Percentiles rank a stretch among this genome's conserved stretches.
Evolutionary conservation across 2,797 vertebrate genomes (phyloP).

Genomic region (Miichthys miiuy): DNA sequence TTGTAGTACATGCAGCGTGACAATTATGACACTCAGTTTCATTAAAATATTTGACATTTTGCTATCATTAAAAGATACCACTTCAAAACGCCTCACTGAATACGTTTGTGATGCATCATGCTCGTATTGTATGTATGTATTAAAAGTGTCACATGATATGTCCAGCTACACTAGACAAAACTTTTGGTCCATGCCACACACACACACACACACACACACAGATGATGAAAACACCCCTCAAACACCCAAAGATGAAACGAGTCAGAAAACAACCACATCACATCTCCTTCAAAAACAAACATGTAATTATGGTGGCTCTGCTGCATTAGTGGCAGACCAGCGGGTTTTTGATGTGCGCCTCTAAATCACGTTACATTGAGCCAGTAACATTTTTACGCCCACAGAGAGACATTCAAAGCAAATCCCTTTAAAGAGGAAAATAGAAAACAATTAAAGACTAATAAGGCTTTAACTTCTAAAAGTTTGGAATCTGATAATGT

Average conservation of each 20-base stretch:
- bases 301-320: slow-evolving; percentile 71
- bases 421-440: slow-evolving; percentile 57
- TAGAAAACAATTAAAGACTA: slow-evolving; percentile 65
- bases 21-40: background rate
- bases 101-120: background rate
- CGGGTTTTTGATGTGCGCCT: slow-evolving; percentile 67
- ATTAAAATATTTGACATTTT: background rate
- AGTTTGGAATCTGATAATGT: slow-evolving; percentile 66
- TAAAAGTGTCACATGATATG: background rate
- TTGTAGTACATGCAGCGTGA: no score
- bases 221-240: slow-evolving; percentile 62
- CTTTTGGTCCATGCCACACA: slow-evolving; percentile 37
- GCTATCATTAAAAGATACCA: background rate
- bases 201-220: slow-evolving; percentile 30
- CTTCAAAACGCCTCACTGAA: background rate
- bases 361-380: slow-evolving; percentile 62
- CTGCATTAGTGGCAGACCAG: slow-evolving; percentile 55
- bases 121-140: background rate
- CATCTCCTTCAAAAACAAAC: slow-evolving; percentile 75
- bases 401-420: slow-evolving; percentile 62
- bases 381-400: slow-evolving; percentile 62
- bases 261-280: slow-evolving; percentile 77
- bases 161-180: slow-evolving; percentile 19
- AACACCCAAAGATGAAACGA: slow-evolving; percentile 71
- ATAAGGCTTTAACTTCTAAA: slow-evolving; percentile 58